phyloP scores from a whole-genome alignment of 2,888 invertebrate genomes.

The Celastrina argiolus region DNA sequence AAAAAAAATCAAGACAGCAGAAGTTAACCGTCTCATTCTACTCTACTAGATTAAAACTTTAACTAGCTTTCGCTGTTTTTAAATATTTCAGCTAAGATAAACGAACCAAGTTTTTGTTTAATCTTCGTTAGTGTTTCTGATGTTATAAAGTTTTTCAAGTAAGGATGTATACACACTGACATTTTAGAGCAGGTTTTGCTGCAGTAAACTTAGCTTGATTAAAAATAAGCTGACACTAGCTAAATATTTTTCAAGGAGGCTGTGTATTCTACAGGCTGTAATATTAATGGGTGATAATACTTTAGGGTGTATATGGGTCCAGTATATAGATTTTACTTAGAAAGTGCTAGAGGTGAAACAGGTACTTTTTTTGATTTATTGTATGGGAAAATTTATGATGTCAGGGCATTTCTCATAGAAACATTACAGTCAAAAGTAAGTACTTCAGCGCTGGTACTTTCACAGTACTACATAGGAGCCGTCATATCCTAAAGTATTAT shows the following conservation, averaged over 20 bases:
- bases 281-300: no score
- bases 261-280: no score
- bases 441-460: no score
- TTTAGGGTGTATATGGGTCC: no score
- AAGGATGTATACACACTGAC: conserved; percentile 3
- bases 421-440: no score
- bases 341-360: no score
- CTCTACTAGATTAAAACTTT: conserved; percentile 10
- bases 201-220: not conserved
- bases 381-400: no score
- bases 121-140: conserved; percentile 19
- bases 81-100: conserved; percentile 20
- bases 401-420: no score
- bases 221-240: not conserved
- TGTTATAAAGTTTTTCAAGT: not conserved
- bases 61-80: conserved; percentile 16
- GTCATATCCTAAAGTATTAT: no score
- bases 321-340: no score
- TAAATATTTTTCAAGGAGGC: not conserved
- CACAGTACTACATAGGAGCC: no score
- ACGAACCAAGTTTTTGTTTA: conserved; percentile 16
- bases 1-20: not conserved
- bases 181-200: not conserved
- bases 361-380: no score
- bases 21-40: not conserved